Evolutionary conservation across 2,888 invertebrate species (phyloP).

Genomic region (Quadroppia sp.): DNA sequence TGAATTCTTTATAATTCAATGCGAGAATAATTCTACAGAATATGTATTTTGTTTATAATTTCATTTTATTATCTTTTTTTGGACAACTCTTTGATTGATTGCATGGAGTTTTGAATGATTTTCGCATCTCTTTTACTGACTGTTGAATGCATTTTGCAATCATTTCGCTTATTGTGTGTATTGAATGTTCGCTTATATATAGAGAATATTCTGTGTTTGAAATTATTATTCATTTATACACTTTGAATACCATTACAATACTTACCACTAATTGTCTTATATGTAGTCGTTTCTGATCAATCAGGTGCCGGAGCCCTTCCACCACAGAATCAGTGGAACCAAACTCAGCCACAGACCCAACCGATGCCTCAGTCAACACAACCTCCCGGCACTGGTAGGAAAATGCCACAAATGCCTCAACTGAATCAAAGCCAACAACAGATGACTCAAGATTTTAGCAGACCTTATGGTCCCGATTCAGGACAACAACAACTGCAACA

Average conservation of each 20-base stretch:
- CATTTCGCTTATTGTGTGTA: constrained; percentile 10
- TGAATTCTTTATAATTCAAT: no score
- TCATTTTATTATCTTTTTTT: no score
- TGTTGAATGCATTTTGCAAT: not conserved
- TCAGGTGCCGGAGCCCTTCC: not conserved
- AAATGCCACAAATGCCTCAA: constrained; percentile 38
- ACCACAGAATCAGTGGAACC: not conserved
- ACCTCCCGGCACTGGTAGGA: not conserved
- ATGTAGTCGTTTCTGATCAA: constrained; percentile 21
- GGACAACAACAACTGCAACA: not conserved
- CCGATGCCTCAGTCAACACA: not conserved
- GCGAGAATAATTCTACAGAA: no score
- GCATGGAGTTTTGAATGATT: not conserved
- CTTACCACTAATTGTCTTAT: not conserved
- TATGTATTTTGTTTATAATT: no score
- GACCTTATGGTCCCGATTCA: not conserved
- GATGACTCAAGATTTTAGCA: not conserved
- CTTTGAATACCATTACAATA: not conserved
- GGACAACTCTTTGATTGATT: not conserved
- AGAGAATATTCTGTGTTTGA: not conserved
- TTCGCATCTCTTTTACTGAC: not conserved
- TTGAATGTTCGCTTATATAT: not conserved
- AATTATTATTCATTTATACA: not conserved
- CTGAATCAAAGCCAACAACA: constrained; percentile 42
- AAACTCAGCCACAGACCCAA: constrained; percentile 10